These are phyloP conservation scores for Mizuhopecten yessoensis DNA, from an alignment of 1,140 invertebrate species.

Conservation along the genomic window DNA sequence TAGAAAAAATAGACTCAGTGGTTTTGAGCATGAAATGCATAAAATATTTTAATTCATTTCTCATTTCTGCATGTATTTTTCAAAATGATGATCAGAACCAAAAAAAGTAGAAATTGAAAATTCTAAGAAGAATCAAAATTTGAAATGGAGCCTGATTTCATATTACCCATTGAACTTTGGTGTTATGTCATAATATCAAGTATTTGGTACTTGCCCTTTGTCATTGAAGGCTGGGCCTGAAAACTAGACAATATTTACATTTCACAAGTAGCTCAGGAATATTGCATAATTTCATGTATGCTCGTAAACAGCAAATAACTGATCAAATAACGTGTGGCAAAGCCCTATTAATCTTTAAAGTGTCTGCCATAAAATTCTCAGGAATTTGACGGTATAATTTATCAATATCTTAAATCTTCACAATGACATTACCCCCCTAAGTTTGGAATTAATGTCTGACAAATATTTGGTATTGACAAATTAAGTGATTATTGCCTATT, in stretches of 20 bases:
- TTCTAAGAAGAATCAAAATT: too few relatives aligned
- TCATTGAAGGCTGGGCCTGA: not conserved
- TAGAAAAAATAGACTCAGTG: too few relatives aligned
- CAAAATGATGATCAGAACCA: too few relatives aligned
- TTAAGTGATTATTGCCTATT: not conserved
- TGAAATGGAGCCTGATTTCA: not conserved
- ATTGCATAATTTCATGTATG: not conserved
- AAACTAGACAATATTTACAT: not conserved
- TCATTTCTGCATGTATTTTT: too few relatives aligned
- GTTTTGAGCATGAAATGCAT: too few relatives aligned
- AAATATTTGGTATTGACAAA: not conserved
- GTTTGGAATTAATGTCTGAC: not conserved
- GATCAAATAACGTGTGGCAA: not conserved
- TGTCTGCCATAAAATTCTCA: not conserved
- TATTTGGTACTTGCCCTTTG: not conserved
- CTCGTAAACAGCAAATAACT: not conserved
- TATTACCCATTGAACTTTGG: not conserved
- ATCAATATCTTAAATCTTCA: not conserved
- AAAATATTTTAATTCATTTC: too few relatives aligned
- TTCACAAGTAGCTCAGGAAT: not conserved
- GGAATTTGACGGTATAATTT: not conserved
- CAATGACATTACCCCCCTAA: too few relatives aligned
- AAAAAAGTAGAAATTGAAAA: too few relatives aligned
- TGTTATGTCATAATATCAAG: not conserved
- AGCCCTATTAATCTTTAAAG: not conserved